phyloP scores from a whole-genome alignment of 2,797 vertebrate genomes.

The Sebastiscus tertius region DNA sequence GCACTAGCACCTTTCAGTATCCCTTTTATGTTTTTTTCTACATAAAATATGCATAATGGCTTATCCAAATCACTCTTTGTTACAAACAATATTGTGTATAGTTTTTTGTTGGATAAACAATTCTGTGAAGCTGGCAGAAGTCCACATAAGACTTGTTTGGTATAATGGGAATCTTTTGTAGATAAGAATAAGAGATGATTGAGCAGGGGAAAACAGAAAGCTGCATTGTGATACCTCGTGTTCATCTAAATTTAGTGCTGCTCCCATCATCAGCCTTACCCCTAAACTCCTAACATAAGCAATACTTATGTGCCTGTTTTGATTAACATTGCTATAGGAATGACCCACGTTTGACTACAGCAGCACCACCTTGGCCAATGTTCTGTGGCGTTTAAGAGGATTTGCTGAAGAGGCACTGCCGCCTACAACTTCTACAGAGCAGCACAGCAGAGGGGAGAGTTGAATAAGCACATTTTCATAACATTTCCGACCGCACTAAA shows the following conservation, averaged over 20 bases:
- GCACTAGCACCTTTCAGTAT: not conserved
- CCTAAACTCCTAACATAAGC: not conserved
- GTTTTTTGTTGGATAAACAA: not conserved
- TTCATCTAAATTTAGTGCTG: not conserved
- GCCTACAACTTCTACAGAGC: constrained; percentile 28
- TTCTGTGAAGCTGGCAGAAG: not conserved
- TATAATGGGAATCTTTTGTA: not conserved
- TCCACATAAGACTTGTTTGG: not conserved
- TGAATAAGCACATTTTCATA: constrained; percentile 42
- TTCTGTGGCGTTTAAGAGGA: constrained; percentile 34
- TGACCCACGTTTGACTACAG: not conserved
- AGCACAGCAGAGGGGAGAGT: constrained; percentile 1
- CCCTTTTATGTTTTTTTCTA: not conserved
- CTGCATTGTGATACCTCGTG: not conserved
- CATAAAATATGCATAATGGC: not conserved
- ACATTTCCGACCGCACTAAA: constrained; percentile 26
- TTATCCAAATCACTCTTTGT: not conserved
- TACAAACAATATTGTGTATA: not conserved
- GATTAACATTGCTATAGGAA: not conserved
- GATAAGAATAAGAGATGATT: not conserved
- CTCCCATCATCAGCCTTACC: not conserved
- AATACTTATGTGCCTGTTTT: not conserved
- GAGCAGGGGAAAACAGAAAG: not conserved
- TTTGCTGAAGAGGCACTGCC: constrained; percentile 44
- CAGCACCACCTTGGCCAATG: constrained; percentile 12